Conservation (phyloP, 1,140 invertebrate genomes). For the Choristoneura fumiferana region DNA sequence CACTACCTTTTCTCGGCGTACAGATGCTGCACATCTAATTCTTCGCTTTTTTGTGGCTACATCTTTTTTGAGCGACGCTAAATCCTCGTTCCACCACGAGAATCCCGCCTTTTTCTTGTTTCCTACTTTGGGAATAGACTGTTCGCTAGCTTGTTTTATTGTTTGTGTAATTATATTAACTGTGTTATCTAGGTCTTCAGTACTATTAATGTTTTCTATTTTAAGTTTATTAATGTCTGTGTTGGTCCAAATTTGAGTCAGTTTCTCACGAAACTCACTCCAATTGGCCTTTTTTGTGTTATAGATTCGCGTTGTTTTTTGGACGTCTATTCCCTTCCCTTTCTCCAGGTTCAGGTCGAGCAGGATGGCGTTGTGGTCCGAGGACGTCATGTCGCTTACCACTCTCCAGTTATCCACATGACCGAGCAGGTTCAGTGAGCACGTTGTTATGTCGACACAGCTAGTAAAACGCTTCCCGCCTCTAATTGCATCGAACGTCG, state of each 20-base stretch:
- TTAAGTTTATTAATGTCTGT: neutral
- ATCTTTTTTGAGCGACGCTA: neutral
- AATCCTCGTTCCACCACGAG: slow-evolving; percentile 8
- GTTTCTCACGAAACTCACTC: neutral
- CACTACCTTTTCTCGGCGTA: neutral
- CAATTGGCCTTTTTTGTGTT: slow-evolving; percentile 16
- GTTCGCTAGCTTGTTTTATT: neutral
- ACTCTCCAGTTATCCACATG: neutral
- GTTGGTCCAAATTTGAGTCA: neutral
- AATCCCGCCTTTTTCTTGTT: neutral
- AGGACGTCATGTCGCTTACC: neutral
- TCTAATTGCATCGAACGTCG: slow-evolving; percentile 11
- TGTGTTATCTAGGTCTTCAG: neutral
- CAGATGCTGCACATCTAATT: neutral
- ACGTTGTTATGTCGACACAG: slow-evolving; percentile 3
- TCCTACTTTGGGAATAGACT: neutral
- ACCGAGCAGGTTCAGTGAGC: neutral
- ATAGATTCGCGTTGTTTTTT: neutral
- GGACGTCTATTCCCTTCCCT: neutral
- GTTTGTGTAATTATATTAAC: neutral
- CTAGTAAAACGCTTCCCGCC: neutral
- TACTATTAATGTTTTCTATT: neutral
- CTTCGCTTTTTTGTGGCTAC: neutral
- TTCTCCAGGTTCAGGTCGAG: neutral
- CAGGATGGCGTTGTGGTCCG: slow-evolving; percentile 7